Evolutionary conservation across 2,113 vertebrate genomes (phyloP).

Genomic region (Syrrhaptes paradoxus): DNA sequence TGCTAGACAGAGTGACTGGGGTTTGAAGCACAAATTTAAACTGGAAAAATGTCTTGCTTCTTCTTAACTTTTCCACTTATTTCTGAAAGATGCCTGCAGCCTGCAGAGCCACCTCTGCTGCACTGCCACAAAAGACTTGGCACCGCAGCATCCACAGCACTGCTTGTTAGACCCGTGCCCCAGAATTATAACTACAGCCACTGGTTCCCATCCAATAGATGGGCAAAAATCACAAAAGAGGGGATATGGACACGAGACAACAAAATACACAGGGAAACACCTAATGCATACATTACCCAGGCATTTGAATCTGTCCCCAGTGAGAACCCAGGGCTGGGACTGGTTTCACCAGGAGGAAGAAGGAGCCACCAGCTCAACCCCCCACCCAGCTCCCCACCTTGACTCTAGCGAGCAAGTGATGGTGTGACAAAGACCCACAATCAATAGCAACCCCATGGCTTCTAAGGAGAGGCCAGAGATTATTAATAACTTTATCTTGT

Average conservation of each 20-base stretch:
- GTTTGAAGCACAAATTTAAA: not conserved
- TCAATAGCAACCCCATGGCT: not conserved
- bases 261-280: not conserved
- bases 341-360: not conserved
- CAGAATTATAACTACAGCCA: not conserved
- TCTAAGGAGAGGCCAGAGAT: not conserved
- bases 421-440: not conserved
- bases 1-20: not conserved
- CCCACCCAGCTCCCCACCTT: not conserved
- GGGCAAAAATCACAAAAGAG: not conserved
- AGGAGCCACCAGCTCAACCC: not conserved
- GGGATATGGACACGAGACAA: not conserved
- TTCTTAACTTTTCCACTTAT: not conserved
- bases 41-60: not conserved
- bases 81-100: not conserved
- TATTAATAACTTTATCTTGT: not conserved
- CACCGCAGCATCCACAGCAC: not conserved
- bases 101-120: conserved; percentile 10
- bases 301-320: not conserved
- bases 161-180: not conserved
- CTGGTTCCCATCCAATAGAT: not conserved
- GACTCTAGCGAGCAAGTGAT: fast-evolving
- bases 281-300: fast-evolving
- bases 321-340: not conserved
- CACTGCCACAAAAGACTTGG: not conserved